Evolutionary conservation across 2,797 vertebrate species (phyloP).

Genomic region (Thunnus albacares): DNA sequence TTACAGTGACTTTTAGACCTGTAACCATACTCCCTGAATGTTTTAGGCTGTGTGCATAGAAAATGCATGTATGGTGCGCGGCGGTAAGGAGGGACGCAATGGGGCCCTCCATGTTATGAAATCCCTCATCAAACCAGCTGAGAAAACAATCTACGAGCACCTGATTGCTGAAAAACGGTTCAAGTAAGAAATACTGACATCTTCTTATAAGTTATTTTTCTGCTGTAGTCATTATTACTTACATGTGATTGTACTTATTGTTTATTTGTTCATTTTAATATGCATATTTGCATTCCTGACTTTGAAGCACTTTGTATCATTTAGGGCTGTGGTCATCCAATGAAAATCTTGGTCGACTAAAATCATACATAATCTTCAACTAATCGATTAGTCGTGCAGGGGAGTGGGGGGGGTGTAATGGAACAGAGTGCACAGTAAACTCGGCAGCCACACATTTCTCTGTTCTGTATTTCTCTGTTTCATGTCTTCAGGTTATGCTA

Average conservation of each 20-base stretch:
- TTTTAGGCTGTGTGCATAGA: conserved; percentile 95
- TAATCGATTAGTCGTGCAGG: too few relatives aligned
- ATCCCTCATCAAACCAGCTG: conserved; percentile 90
- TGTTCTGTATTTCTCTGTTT: too few relatives aligned
- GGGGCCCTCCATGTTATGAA: conserved; percentile 91
- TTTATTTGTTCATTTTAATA: background rate
- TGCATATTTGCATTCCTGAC: background rate
- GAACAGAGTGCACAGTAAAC: too few relatives aligned
- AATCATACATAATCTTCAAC: too few relatives aligned
- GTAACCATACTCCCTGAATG: conserved; percentile 15
- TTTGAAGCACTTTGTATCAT: background rate
- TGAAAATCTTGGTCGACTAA: too few relatives aligned
- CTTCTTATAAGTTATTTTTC: background rate
- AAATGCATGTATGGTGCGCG: conserved; percentile 95
- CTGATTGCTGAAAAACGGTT: conserved; percentile 92
- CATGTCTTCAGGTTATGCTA: too few relatives aligned
- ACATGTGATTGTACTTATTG: background rate
- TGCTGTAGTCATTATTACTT: background rate
- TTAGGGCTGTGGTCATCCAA: too few relatives aligned
- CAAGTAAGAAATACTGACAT: conserved; percentile 83
- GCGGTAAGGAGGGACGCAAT: conserved; percentile 95
- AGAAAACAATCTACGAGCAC: conserved; percentile 88
- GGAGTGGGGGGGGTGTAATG: too few relatives aligned
- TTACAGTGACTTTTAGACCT: conserved; percentile 2
- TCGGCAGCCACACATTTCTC: too few relatives aligned